Conservation (phyloP, 2,113 vertebrate species). For the Neotoma lepida region DNA sequence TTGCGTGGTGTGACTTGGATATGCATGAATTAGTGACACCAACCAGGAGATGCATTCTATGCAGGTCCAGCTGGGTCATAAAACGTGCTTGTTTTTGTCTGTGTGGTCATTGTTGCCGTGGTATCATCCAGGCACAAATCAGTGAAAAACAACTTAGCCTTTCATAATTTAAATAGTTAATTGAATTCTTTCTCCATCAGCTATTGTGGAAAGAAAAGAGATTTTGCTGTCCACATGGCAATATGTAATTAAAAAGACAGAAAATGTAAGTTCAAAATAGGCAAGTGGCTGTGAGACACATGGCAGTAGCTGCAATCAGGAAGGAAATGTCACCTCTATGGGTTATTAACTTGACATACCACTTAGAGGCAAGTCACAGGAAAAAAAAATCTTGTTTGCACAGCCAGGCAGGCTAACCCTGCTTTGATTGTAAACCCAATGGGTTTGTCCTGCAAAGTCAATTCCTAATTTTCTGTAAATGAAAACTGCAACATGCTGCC, state of each 20-base stretch:
- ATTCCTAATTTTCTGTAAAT: conserved; percentile 71
- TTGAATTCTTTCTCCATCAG: conserved; percentile 22
- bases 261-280: conserved; percentile 54
- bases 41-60: not conserved
- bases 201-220: conserved; percentile 3
- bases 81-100: conserved; percentile 30
- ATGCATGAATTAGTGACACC: not conserved
- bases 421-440: conserved; percentile 70
- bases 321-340: conserved; percentile 70
- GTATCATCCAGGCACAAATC: not conserved
- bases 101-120: conserved; percentile 28
- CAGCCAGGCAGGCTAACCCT: conserved; percentile 56
- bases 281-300: conserved; percentile 54
- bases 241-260: conserved; percentile 41
- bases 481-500: conserved; percentile 39
- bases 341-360: conserved; percentile 74
- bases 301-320: conserved; percentile 40
- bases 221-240: not conserved
- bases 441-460: conserved; percentile 68
- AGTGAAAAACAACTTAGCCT: not conserved
- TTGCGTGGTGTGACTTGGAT: not conserved
- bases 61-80: not conserved
- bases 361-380: conserved; percentile 67
- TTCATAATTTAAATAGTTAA: conserved; percentile 13
- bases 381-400: conserved; percentile 59